These are phyloP conservation scores for Stenoptilia bipunctidactyla DNA, from an alignment of 2,888 invertebrate genomes.

Conservation along the genomic window DNA sequence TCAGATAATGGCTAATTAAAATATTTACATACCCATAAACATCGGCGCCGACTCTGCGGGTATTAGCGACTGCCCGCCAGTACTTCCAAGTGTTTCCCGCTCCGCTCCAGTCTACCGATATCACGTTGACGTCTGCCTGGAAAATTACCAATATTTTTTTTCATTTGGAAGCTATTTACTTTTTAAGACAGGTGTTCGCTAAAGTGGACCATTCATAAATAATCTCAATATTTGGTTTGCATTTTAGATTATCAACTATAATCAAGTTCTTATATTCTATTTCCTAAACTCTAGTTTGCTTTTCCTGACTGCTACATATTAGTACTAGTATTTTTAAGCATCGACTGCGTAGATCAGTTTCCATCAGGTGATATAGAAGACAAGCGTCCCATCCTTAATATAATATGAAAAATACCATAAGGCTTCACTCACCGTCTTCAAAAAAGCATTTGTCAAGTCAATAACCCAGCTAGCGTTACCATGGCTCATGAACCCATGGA, in stretches of 20 bases:
- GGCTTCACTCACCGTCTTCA: constrained; percentile 64
- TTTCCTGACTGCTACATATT: too few species aligned
- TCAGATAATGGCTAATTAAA: too few species aligned
- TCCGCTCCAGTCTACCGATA: constrained; percentile 75
- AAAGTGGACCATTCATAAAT: too few species aligned
- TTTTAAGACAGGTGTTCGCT: too few species aligned
- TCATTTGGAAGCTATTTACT: constrained; percentile 1
- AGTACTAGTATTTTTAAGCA: too few species aligned
- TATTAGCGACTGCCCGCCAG: constrained; percentile 71
- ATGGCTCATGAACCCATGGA: constrained; percentile 75
- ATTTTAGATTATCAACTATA: too few species aligned
- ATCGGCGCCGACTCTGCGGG: constrained; percentile 66
- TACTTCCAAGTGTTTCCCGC: constrained; percentile 75
- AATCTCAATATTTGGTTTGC: too few species aligned
- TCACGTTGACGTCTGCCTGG: constrained; percentile 71
- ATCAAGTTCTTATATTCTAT: background rate
- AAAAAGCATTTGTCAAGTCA: constrained; percentile 69
- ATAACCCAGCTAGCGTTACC: constrained; percentile 72
- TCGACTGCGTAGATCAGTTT: too few species aligned
- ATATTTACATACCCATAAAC: constrained; percentile 51
- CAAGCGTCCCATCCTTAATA: too few species aligned
- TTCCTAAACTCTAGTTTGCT: background rate
- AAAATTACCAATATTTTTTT: background rate
- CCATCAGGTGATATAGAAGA: too few species aligned
- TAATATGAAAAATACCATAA: too few species aligned